Percentiles rank a stretch among this genome's conserved stretches.
Evolutionary conservation across 2,797 vertebrate genomes (phyloP).

Genomic region (Urophycis tenuis): DNA sequence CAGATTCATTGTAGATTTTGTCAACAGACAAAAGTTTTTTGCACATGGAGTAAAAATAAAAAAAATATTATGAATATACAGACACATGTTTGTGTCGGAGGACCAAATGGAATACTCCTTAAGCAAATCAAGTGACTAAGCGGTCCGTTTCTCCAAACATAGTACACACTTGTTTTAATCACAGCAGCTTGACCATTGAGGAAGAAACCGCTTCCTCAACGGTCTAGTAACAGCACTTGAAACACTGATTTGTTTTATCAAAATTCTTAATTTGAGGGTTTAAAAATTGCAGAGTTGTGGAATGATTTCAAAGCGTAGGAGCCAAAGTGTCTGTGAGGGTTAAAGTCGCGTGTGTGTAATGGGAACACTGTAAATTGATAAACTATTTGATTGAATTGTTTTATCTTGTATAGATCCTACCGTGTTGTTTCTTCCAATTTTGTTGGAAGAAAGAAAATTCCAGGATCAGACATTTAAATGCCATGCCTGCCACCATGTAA

Average conservation of each 20-base stretch:
- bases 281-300: neutral
- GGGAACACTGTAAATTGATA: too few species aligned
- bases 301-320: neutral
- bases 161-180: conserved; percentile 12
- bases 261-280: too few species aligned
- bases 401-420: too few species aligned
- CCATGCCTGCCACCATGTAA: neutral
- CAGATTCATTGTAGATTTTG: too few species aligned
- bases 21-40: too few species aligned
- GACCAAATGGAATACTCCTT: conserved; percentile 21
- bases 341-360: too few species aligned
- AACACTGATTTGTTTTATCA: neutral
- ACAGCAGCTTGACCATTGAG: too few species aligned
- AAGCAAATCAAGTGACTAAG: conserved; percentile 33
- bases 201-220: too few species aligned
- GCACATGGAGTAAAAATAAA: too few species aligned
- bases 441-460: neutral
- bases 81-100: conserved; percentile 11
- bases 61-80: too few species aligned
- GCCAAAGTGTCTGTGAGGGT: neutral
- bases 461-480: neutral
- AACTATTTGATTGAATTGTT: too few species aligned
- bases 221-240: neutral
- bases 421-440: too few species aligned
- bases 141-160: neutral